Conservation (phyloP, 2,888 invertebrate genomes). For the Chymomyza fuscimana region DNA sequence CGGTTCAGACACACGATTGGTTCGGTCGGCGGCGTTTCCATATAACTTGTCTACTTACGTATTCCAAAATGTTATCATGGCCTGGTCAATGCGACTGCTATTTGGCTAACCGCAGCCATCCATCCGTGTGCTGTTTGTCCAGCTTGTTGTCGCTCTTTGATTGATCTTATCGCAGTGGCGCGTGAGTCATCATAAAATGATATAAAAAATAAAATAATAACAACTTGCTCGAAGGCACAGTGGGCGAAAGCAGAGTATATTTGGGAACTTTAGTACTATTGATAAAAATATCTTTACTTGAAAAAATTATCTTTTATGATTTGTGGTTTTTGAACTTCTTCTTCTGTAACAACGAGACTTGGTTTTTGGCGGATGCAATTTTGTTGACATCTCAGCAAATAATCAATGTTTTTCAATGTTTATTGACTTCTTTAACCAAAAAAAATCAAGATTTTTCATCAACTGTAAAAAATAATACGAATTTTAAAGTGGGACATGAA, state of each 20-base stretch:
- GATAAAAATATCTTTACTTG: too few relatives aligned
- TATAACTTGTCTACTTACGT: conserved; percentile 4
- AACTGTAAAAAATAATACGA: too few relatives aligned
- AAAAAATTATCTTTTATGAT: too few relatives aligned
- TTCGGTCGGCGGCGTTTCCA: conserved; percentile 5
- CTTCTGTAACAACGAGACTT: too few relatives aligned
- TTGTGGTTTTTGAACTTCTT: too few relatives aligned
- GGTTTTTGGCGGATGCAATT: too few relatives aligned
- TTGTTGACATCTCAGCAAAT: too few relatives aligned
- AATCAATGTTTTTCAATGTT: too few relatives aligned
- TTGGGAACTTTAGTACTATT: too few relatives aligned
- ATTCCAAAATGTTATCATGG: background rate
- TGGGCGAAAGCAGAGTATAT: conserved; percentile 4
- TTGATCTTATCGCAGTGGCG: conserved; percentile 65
- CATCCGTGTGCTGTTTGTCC: conserved; percentile 33
- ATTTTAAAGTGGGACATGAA: too few relatives aligned
- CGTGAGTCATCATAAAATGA: conserved; percentile 65
- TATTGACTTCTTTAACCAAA: too few relatives aligned
- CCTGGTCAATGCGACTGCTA: background rate
- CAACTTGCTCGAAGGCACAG: conserved; percentile 17
- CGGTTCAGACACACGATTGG: conserved; percentile 41
- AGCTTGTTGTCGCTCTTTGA: conserved; percentile 47
- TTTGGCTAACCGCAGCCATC: conserved; percentile 42
- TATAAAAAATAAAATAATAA: conserved; percentile 28
- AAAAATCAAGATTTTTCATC: too few relatives aligned